Conservation (phyloP, 2,113 vertebrate species). For the Rattus rattus region DNA sequence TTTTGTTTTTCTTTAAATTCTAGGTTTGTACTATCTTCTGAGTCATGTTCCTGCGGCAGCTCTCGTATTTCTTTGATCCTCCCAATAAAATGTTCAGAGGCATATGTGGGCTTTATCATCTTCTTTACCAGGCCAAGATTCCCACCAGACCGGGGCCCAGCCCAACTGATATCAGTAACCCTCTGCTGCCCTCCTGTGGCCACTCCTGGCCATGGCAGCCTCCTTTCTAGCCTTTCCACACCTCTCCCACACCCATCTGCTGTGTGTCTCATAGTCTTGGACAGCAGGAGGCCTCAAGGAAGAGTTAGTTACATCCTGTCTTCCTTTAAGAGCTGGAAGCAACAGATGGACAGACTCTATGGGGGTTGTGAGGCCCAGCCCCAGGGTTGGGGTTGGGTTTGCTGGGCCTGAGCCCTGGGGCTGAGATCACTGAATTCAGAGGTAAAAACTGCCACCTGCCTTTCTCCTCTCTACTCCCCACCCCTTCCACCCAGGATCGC, state of each 20-base stretch:
- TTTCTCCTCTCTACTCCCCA: background rate
- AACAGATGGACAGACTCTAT: background rate
- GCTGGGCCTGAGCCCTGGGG: background rate
- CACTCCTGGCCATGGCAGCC: background rate
- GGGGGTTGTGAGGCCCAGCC: background rate
- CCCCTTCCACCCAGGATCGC: conserved; percentile 88
- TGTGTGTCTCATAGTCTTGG: background rate
- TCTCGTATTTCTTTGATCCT: background rate
- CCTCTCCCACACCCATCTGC: background rate
- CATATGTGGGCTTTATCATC: background rate
- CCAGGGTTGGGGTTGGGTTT: background rate
- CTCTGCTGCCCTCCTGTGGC: conserved; percentile 70
- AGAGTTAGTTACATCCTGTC: conserved; percentile 14
- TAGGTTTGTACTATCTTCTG: background rate
- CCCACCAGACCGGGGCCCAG: background rate
- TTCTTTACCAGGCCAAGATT: background rate
- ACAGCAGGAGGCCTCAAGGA: conserved; percentile 8
- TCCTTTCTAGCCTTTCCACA: conserved; percentile 22
- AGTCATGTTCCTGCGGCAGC: background rate
- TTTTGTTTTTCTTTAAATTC: background rate
- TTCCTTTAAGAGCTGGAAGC: conserved; percentile 34
- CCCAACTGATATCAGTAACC: background rate
- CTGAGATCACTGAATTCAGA: conserved; percentile 53
- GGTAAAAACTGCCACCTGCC: background rate
- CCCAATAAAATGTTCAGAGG: background rate